Conservation (phyloP, 2,888 invertebrate species). For the Ormia ochracea region DNA sequence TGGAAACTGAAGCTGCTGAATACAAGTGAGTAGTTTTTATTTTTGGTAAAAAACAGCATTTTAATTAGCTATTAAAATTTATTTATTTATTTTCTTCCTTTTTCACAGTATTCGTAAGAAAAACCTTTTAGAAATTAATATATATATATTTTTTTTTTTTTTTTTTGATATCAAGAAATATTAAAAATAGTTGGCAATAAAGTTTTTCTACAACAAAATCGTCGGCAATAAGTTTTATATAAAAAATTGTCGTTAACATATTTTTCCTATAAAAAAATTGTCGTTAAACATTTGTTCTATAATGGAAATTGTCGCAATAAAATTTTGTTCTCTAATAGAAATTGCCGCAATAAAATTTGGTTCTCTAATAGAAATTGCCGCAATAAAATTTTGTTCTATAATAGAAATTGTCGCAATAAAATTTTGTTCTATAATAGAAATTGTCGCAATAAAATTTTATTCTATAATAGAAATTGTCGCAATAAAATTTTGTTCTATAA, state of each 20-base stretch:
- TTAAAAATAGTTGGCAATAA: not conserved
- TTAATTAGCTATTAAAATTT: no score
- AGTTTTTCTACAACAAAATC: not conserved
- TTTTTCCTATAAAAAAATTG: not conserved
- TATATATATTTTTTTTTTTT: no score
- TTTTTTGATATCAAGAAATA: no score
- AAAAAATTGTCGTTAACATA: not conserved
- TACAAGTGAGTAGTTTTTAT: slow-evolving; percentile 78
- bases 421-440: not conserved
- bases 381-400: not conserved
- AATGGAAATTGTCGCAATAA: not conserved
- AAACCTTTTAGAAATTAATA: no score
- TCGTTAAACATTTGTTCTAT: not conserved
- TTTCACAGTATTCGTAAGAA: no score
- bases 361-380: no score
- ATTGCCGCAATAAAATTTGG: not conserved
- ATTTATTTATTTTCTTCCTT: no score
- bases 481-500: not conserved
- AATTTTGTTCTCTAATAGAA: not conserved
- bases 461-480: not conserved
- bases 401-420: not conserved
- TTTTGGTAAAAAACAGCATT: no score
- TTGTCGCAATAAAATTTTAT: not conserved
- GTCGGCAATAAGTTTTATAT: not conserved
- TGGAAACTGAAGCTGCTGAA: slow-evolving; percentile 86